Evolutionary conservation across 2,113 vertebrate genomes (phyloP), one percentile per base, ranked within the genome.

Genomic region (Nothobranchius furzeri): DNA sequence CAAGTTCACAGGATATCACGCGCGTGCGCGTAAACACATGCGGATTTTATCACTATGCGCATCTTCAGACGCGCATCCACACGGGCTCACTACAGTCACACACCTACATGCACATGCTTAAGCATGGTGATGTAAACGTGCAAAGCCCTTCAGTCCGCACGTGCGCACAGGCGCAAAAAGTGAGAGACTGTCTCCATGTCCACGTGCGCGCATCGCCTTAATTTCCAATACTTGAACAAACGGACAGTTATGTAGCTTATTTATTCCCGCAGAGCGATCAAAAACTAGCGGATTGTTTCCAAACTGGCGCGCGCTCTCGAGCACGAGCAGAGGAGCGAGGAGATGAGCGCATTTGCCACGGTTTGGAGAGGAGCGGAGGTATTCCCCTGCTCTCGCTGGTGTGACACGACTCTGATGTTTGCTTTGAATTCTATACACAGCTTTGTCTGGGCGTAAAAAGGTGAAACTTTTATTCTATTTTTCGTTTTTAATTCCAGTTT

Each of bases 351-450:
- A 14, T 64, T 36, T 37, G 37, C 7, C 7, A 6, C 37, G 30
- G 30, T 30, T 30, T 30, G 30, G 30, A 30, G 30, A 1, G 30
- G 30, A 30, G 30, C 30, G 17, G 52, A 85, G 83, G 87, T 80
- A 75, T 84, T 87, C 83, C 87, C 86, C 78, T 70, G 36, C 68
- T 54, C 30, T 50, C 30, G 35, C 13, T 10, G 13, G 20, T 37
- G 47, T 24, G 8, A 48, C 49, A 43, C 59, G 3, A 12, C 45
- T 61, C 43, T 25, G 42, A 60, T 35, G 20, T 30, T 47, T 13
- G 40, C 4, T 6, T 12, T 5, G 24, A 14, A 8, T 14, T 30
- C 20, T 6, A 20, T 37, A 12, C 40, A 17, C 37, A 43, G 7
- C 20, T 10, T 1, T 36, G 9, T 15, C 2, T 30, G 12, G n/a